Conservation (phyloP, 64 coral and sea anemone genomes). For the Montipora foliosa region DNA sequence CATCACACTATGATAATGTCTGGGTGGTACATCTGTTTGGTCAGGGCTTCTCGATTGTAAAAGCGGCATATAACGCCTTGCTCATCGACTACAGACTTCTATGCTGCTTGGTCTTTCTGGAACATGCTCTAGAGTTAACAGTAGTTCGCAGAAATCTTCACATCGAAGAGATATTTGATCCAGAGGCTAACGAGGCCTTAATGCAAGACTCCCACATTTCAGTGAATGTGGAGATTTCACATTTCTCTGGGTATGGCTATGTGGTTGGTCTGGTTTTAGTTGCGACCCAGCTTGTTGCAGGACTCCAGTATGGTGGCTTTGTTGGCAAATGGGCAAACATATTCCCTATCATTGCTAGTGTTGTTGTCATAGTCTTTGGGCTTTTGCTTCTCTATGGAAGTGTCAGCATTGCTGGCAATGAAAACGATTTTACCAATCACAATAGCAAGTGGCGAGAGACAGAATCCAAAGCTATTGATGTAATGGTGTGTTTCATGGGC, state of each 20-base stretch:
- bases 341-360: slow-evolving; percentile 77
- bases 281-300: slow-evolving; percentile 64
- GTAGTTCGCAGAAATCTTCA: slow-evolving; percentile 13
- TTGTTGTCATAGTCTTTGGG: slow-evolving; percentile 67
- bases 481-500: slow-evolving; percentile 90
- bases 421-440: background rate
- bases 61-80: slow-evolving; percentile 83
- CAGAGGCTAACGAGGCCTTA: background rate
- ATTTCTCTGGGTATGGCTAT: slow-evolving; percentile 80
- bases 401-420: background rate
- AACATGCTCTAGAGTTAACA: slow-evolving; percentile 84
- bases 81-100: slow-evolving; percentile 83
- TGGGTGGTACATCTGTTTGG: slow-evolving; percentile 69
- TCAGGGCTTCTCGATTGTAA: slow-evolving; percentile 82
- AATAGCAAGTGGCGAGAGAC: slow-evolving; percentile 79
- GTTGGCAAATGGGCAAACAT: slow-evolving; percentile 85
- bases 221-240: slow-evolving; percentile 58
- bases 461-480: slow-evolving; percentile 87
- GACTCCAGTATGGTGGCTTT: slow-evolving; percentile 78
- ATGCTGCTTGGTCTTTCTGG: slow-evolving; percentile 81
- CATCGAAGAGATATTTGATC: slow-evolving; percentile 5
- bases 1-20: slow-evolving; percentile 65
- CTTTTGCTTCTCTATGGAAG: slow-evolving; percentile 47
- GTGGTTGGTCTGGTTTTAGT: slow-evolving; percentile 67
- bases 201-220: background rate